Evolutionary conservation across 2,888 invertebrate species (phyloP).

Genomic region (Keiferia lycopersicella): DNA sequence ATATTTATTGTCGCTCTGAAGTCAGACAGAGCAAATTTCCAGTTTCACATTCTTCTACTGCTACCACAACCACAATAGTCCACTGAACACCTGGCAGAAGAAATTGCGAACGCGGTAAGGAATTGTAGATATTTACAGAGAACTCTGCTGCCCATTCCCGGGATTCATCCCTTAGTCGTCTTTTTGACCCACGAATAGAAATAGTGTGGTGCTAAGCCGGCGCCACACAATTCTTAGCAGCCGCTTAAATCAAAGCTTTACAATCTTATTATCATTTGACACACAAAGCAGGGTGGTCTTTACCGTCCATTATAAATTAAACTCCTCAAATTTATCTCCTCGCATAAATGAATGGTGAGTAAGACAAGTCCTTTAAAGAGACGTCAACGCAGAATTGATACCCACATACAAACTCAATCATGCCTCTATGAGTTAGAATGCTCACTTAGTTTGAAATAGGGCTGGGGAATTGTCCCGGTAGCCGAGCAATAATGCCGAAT

Average conservation of each 20-base stretch:
- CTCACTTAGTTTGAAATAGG: slow-evolving; percentile 49
- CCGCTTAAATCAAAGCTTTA: neutral
- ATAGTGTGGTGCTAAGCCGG: too few species aligned
- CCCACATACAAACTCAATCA: slow-evolving; percentile 53
- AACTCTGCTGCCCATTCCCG: too few species aligned
- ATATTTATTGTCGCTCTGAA: too few species aligned
- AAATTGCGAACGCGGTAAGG: too few species aligned
- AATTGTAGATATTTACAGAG: too few species aligned
- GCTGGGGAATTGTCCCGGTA: neutral
- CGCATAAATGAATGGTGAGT: slow-evolving; percentile 15
- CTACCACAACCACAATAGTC: too few species aligned
- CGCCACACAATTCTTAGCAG: too few species aligned
- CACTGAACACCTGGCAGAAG: too few species aligned
- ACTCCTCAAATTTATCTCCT: slow-evolving; percentile 21
- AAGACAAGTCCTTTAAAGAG: slow-evolving; percentile 12
- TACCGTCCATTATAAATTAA: slow-evolving; percentile 4
- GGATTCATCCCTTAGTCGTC: too few species aligned
- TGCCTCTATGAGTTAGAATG: slow-evolving; percentile 26
- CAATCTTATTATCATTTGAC: slow-evolving; percentile 15
- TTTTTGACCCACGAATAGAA: too few species aligned
- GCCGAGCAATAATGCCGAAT: neutral
- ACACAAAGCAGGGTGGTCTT: slow-evolving; percentile 7
- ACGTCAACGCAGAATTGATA: slow-evolving; percentile 43
- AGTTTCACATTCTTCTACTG: too few species aligned
- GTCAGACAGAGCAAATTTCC: too few species aligned